A percentile compares a stretch with the other conserved stretches of the same genome.
These are phyloP conservation scores for Cassiopea xamachana DNA, from an alignment of 30 jellyfish, hydroid and myxozoan species.

Conservation along the genomic window DNA sequence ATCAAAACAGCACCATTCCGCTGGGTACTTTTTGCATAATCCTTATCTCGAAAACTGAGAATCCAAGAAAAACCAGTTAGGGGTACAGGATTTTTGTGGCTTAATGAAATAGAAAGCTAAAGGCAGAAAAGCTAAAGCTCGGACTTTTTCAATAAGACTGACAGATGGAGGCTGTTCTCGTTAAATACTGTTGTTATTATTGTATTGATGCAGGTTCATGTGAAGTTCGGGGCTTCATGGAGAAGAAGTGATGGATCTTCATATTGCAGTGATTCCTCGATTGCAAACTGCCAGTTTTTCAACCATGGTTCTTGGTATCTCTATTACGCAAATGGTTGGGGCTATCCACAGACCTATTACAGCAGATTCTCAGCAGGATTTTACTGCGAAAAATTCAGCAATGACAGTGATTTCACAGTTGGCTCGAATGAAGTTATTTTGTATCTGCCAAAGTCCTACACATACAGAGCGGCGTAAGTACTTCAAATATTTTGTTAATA, in stretches of 20 bases:
- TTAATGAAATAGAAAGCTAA: too few relatives aligned
- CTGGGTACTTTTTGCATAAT: too few relatives aligned
- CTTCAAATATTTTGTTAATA: too few relatives aligned
- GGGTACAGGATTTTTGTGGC: too few relatives aligned
- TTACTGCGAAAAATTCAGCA: slow-evolving; percentile 56
- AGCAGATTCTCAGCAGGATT: slow-evolving; percentile 43
- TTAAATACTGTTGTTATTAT: too few relatives aligned
- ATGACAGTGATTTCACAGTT: slow-evolving; percentile 29
- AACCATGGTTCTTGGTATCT: slow-evolving; percentile 43
- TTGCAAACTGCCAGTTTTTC: slow-evolving; percentile 53
- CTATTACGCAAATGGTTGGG: slow-evolving; percentile 7
- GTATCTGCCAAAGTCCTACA: slow-evolving; percentile 47
- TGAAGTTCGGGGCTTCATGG: slow-evolving; percentile 47
- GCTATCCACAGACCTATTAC: slow-evolving; percentile 9
- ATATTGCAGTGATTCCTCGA: slow-evolving; percentile 29
- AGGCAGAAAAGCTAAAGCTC: too few relatives aligned
- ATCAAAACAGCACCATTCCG: too few relatives aligned
- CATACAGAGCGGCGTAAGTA: slow-evolving; percentile 45
- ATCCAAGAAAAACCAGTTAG: too few relatives aligned
- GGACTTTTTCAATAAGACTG: too few relatives aligned
- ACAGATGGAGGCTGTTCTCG: too few relatives aligned
- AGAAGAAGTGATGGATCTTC: slow-evolving; percentile 58
- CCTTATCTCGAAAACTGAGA: too few relatives aligned
- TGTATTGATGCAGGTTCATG: slow-evolving; percentile 18
- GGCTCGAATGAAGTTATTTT: slow-evolving; percentile 40